These are phyloP conservation scores for Aurelia aurita DNA, from an alignment of 30 jellyfish, hydroid and myxozoan genomes.

Conservation along the genomic window DNA sequence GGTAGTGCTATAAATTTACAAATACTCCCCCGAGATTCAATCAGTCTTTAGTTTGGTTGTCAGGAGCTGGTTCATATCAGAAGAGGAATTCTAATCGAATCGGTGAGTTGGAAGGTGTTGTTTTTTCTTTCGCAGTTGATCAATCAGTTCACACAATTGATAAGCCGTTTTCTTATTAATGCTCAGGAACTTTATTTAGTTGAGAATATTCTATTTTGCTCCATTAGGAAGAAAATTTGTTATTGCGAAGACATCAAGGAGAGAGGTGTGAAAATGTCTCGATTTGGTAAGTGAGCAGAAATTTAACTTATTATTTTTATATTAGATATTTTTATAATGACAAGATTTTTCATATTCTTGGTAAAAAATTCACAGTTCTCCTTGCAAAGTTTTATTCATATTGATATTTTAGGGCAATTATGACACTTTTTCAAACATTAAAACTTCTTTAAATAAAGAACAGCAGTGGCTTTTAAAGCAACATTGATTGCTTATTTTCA, in stretches of 20 bases:
- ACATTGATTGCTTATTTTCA: no score
- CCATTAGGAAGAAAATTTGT: not conserved
- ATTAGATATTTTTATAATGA: not conserved
- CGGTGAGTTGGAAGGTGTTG: conserved; percentile 56
- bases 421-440: no score
- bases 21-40: not conserved
- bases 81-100: conserved; percentile 34
- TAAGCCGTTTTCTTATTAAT: conserved; percentile 32
- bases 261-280: not conserved
- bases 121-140: not conserved
- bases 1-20: conserved; percentile 42
- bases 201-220: not conserved
- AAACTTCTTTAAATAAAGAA: no score
- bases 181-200: not conserved
- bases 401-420: no score
- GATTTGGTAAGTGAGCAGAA: not conserved
- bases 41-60: conserved; percentile 56
- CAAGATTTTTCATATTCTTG: not conserved
- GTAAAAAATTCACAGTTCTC: no score
- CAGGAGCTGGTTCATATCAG: conserved; percentile 28
- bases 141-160: conserved; percentile 33
- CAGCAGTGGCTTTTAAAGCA: no score
- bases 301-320: not conserved
- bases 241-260: not conserved
- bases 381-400: no score